phyloP scores from a whole-genome alignment of 2,113 vertebrate species.

The Muntiacus muntjak region DNA sequence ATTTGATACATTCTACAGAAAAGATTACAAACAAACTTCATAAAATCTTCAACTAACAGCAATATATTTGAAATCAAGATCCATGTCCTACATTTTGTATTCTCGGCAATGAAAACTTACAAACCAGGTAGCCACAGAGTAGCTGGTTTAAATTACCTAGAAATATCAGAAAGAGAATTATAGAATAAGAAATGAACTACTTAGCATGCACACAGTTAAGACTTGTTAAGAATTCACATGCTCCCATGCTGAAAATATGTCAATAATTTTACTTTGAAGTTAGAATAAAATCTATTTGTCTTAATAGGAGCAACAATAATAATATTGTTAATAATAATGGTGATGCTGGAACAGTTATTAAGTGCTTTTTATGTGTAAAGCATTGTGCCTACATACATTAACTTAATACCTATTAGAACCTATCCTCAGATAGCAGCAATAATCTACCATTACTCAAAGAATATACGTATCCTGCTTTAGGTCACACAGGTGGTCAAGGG shows the following conservation, averaged over 20 bases:
- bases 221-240: neutral
- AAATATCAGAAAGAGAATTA: neutral
- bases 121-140: neutral
- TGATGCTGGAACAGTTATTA: neutral
- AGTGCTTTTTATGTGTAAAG: neutral
- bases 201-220: neutral
- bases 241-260: neutral
- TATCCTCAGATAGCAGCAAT: neutral
- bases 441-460: neutral
- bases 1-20: neutral
- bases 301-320: neutral
- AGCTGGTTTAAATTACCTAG: neutral
- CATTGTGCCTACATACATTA: neutral
- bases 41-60: neutral
- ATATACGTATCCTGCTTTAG: neutral
- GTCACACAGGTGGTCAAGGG: neutral
- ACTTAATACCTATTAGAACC: neutral
- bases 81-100: neutral
- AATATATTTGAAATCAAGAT: neutral
- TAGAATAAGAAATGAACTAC: neutral
- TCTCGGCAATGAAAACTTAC: neutral
- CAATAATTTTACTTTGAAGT: neutral
- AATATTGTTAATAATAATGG: neutral
- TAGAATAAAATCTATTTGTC: neutral
- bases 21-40: neutral